Percentiles rank a stretch among this genome's conserved stretches.
phyloP scores from a whole-genome alignment of 2,797 vertebrate genomes.

The Masticophis lateralis region DNA sequence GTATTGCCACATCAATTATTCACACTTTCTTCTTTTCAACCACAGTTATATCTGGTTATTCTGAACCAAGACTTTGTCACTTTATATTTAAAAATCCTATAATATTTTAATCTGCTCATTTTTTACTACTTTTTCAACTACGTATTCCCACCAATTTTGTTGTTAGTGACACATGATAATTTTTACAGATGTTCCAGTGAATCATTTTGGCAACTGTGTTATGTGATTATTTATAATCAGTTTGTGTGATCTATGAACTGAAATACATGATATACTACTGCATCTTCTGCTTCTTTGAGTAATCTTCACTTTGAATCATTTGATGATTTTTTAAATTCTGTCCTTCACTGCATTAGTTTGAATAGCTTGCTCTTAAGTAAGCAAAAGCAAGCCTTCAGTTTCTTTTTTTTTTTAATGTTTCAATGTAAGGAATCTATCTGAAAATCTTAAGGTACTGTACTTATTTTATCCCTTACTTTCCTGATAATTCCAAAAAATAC shows the following conservation, averaged over 20 bases:
- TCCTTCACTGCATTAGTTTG: neutral
- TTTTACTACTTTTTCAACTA: too few species aligned
- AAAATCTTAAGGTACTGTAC: neutral
- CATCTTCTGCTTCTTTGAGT: neutral
- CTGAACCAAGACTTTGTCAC: too few species aligned
- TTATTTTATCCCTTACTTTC: neutral
- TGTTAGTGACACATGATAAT: neutral
- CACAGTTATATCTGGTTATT: too few species aligned
- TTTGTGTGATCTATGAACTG: neutral
- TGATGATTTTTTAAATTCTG: neutral
- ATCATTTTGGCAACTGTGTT: neutral
- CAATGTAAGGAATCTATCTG: neutral
- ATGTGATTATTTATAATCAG: neutral
- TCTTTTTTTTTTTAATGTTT: neutral
- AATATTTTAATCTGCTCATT: too few species aligned
- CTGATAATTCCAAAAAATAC: neutral
- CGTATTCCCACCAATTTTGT: too few species aligned
- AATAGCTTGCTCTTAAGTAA: neutral
- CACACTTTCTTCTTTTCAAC: too few species aligned
- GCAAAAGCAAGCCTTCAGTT: neutral
- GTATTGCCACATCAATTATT: too few species aligned
- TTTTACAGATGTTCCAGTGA: neutral
- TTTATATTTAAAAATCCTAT: too few species aligned
- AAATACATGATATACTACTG: neutral
- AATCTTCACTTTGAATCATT: neutral